Conservation (phyloP, 2,888 invertebrate genomes). For the Blastobasis lacticolella region DNA sequence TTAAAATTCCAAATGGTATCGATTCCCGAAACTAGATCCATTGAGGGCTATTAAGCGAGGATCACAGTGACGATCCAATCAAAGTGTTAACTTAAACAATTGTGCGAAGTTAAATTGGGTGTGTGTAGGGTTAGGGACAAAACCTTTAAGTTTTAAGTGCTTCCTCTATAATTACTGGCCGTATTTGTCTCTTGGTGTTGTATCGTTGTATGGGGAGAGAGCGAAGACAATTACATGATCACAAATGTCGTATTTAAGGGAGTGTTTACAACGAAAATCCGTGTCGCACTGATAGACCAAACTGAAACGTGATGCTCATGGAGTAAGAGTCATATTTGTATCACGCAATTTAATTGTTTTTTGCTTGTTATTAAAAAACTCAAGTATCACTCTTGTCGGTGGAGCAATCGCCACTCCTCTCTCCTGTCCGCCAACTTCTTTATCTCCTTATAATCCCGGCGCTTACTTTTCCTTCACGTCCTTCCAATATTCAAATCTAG, state of each 20-base stretch:
- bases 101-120: neutral
- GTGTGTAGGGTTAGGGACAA: neutral
- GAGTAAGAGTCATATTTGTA: too few relatives aligned
- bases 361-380: too few relatives aligned
- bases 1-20: too few relatives aligned
- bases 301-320: neutral
- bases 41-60: neutral
- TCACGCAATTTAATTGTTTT: too few relatives aligned
- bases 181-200: neutral
- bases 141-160: neutral
- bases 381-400: too few relatives aligned
- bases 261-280: neutral
- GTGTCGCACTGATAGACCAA: neutral
- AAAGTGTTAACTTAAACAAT: slow-evolving; percentile 1
- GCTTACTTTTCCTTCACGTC: too few relatives aligned
- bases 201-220: neutral
- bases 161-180: neutral
- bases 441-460: too few relatives aligned
- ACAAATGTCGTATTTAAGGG: neutral
- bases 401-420: too few relatives aligned
- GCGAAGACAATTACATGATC: too few relatives aligned
- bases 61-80: neutral
- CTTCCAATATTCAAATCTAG: too few relatives aligned
- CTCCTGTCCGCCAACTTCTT: too few relatives aligned
- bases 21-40: too few relatives aligned